These are phyloP conservation scores for Formicarius rufipectus DNA, from an alignment of 2,113 vertebrate species.

Conservation along the genomic window DNA sequence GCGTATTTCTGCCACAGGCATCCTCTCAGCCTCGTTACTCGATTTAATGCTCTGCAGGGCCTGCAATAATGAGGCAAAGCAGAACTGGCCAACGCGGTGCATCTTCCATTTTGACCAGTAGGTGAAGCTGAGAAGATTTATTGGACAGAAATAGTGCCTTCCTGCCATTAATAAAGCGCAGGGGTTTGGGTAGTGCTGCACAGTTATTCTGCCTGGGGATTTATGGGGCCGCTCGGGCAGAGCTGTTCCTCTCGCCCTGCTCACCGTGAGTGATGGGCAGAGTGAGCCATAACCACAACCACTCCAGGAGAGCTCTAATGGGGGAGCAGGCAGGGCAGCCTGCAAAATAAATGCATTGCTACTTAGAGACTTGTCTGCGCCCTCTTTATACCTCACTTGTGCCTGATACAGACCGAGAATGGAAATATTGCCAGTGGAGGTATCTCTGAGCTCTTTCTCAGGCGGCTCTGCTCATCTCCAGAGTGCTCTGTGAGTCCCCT, in stretches of 20 bases:
- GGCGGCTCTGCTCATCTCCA: neutral
- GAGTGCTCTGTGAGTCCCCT: fast-evolving
- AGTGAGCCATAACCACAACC: constrained; percentile 42
- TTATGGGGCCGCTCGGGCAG: neutral
- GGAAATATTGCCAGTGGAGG: neutral
- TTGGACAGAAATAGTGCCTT: neutral
- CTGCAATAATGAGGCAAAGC: neutral
- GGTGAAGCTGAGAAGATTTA: neutral
- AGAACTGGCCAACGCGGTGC: neutral
- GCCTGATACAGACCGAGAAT: neutral
- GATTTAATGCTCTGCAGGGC: neutral
- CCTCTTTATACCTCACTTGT: neutral
- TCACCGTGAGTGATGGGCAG: constrained; percentile 8
- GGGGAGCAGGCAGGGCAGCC: neutral
- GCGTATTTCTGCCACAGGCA: neutral
- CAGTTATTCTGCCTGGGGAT: constrained; percentile 1
- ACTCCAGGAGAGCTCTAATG: constrained; percentile 39
- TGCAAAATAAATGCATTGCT: constrained; percentile 39
- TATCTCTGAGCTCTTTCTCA: neutral
- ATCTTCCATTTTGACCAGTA: neutral
- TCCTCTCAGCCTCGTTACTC: neutral
- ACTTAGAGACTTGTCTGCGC: neutral
- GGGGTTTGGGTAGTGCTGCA: neutral
- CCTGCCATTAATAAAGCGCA: constrained; percentile 15
- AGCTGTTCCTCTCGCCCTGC: constrained; percentile 39